Conservation (phyloP, 2,888 invertebrate genomes). For the Eumacrocentrus americanus region DNA sequence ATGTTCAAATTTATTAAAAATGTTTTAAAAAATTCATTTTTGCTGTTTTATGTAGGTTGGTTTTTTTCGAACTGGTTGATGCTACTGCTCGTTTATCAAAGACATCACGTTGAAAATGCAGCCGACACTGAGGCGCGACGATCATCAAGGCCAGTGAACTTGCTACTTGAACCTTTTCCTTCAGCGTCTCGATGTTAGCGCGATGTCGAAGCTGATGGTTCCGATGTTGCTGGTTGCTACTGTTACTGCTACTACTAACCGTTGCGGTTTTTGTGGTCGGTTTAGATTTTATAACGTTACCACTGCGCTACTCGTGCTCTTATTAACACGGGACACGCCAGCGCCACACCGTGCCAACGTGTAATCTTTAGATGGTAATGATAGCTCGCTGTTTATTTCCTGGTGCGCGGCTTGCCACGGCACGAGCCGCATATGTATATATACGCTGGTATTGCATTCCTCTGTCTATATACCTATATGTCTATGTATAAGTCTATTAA, state of each 20-base stretch:
- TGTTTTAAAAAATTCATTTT: neutral
- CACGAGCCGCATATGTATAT: conserved; percentile 41
- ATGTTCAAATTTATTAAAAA: too few species aligned
- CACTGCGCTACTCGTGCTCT: conserved; percentile 40
- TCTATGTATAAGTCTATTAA: too few species aligned
- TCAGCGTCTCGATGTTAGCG: conserved; percentile 7
- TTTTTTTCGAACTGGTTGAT: too few species aligned
- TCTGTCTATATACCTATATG: too few species aligned
- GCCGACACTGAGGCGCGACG: conserved; percentile 12
- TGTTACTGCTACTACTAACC: conserved; percentile 24
- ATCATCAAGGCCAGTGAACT: conserved; percentile 51
- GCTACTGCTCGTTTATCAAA: neutral
- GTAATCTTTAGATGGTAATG: conserved; percentile 47
- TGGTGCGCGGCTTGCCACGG: conserved; percentile 47
- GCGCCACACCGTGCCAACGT: conserved; percentile 15
- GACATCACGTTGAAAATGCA: conserved; percentile 12
- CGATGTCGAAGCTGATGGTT: neutral
- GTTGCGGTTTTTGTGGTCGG: conserved; percentile 52
- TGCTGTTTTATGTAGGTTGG: neutral
- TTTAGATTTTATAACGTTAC: conserved; percentile 52
- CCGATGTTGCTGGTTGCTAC: too few species aligned
- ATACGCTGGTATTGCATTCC: neutral
- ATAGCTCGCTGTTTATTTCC: conserved; percentile 51
- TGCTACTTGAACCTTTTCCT: conserved; percentile 47
- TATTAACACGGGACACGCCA: conserved; percentile 38